phyloP scores from a whole-genome alignment of 1,140 invertebrate genomes.

The Adoxophyes honmai region DNA sequence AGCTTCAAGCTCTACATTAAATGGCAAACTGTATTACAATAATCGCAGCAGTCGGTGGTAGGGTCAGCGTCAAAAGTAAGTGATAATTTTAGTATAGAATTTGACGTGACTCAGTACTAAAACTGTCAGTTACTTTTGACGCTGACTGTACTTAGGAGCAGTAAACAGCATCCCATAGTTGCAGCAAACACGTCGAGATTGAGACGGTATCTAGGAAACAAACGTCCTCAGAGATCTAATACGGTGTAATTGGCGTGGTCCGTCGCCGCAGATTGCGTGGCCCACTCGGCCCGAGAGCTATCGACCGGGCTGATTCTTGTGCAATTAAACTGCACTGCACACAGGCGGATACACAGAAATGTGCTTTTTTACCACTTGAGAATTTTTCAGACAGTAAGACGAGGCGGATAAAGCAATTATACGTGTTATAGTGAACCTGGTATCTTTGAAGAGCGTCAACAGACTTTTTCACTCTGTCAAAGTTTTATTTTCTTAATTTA shows the following conservation, averaged over 20 bases:
- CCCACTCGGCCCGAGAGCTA: neutral
- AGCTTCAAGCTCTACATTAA: too few relatives aligned
- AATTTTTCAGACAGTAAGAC: constrained; percentile 7
- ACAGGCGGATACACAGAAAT: neutral
- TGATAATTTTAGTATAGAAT: too few relatives aligned
- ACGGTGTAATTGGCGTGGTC: constrained; percentile 12
- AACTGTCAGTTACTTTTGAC: too few relatives aligned
- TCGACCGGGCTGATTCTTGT: constrained; percentile 15
- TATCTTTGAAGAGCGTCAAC: too few relatives aligned
- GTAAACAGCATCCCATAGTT: neutral
- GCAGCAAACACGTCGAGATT: neutral
- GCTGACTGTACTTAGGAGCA: too few relatives aligned
- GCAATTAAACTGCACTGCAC: constrained; percentile 14
- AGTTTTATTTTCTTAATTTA: too few relatives aligned
- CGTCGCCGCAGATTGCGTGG: constrained; percentile 5
- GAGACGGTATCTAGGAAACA: constrained; percentile 12
- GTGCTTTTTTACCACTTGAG: neutral
- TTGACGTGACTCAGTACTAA: too few relatives aligned
- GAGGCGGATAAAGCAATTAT: neutral
- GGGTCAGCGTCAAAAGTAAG: too few relatives aligned
- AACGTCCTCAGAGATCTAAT: constrained; percentile 3
- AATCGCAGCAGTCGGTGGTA: too few relatives aligned
- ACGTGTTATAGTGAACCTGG: neutral
- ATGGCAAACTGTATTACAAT: too few relatives aligned
- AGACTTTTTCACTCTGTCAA: too few relatives aligned